Percentiles rank a stretch among this genome's conserved stretches.
Conservation (phyloP, 2,113 vertebrate species). For the Cyanoderma ruficeps region DNA sequence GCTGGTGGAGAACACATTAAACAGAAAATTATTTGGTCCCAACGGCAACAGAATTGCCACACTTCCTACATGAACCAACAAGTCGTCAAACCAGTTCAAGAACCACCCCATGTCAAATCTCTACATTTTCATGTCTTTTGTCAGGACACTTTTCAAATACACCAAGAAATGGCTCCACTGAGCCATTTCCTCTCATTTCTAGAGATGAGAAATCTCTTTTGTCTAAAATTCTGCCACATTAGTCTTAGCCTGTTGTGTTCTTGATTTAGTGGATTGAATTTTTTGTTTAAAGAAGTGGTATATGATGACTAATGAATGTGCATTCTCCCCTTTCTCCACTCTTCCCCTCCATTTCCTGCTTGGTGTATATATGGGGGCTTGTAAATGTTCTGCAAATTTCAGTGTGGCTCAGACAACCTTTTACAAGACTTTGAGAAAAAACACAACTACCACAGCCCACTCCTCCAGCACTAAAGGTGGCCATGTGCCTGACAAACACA, state of each 20-base stretch:
- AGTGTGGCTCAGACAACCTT: background rate
- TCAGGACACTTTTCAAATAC: background rate
- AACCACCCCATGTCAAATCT: background rate
- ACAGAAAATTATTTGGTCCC: background rate
- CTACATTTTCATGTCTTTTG: background rate
- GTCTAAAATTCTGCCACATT: background rate
- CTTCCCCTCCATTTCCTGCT: background rate
- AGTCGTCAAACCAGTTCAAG: background rate
- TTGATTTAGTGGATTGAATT: background rate
- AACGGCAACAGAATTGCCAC: background rate
- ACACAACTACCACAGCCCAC: background rate
- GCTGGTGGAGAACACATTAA: background rate
- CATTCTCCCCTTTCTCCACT: background rate
- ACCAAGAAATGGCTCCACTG: background rate
- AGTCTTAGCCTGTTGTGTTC: background rate
- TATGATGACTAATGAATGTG: background rate
- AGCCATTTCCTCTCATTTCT: background rate
- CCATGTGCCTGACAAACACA: background rate
- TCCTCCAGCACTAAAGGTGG: background rate
- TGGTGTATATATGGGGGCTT: background rate
- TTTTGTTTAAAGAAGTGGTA: background rate
- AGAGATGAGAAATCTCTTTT: background rate
- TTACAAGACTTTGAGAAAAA: background rate
- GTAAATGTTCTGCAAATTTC: background rate
- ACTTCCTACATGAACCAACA: background rate